Percentiles rank a stretch among this genome's conserved stretches.
Conservation (phyloP, 2,113 vertebrate species). For the Pimephales promelas region DNA sequence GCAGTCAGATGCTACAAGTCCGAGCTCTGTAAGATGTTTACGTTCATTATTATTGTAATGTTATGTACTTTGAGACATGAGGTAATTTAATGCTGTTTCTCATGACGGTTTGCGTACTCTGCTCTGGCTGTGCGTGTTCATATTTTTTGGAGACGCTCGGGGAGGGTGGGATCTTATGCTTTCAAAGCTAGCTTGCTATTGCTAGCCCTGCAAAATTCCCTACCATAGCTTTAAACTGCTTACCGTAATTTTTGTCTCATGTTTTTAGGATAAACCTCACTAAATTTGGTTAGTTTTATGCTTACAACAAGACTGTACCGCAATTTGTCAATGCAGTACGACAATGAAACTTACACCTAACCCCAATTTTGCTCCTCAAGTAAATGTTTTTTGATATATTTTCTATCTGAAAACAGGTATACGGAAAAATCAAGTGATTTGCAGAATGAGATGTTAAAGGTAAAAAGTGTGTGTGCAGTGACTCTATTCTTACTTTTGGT, state of each 20-base stretch:
- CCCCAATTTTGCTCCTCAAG: background rate
- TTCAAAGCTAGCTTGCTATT: no score
- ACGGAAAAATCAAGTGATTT: background rate
- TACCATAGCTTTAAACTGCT: background rate
- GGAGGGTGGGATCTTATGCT: no score
- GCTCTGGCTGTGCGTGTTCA: no score
- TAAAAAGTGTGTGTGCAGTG: background rate
- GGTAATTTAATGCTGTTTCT: no score
- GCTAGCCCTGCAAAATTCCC: no score
- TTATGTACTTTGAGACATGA: no score
- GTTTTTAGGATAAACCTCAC: background rate
- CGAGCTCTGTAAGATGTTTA: no score
- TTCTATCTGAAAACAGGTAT: background rate
- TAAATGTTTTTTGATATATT: background rate
- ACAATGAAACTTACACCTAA: background rate
- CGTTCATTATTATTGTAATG: no score
- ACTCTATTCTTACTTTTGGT: slow-evolving; percentile 14
- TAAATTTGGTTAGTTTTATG: background rate
- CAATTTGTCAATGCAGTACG: background rate
- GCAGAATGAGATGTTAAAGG: background rate
- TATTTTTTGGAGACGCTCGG: no score
- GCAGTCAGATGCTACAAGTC: no score
- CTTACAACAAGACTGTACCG: background rate
- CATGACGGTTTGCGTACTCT: no score
- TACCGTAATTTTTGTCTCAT: background rate